Evolutionary conservation across 2,797 vertebrate genomes (phyloP), one percentile per base, ranked within the genome.

Genomic region (Halcyon smyrnensis): DNA sequence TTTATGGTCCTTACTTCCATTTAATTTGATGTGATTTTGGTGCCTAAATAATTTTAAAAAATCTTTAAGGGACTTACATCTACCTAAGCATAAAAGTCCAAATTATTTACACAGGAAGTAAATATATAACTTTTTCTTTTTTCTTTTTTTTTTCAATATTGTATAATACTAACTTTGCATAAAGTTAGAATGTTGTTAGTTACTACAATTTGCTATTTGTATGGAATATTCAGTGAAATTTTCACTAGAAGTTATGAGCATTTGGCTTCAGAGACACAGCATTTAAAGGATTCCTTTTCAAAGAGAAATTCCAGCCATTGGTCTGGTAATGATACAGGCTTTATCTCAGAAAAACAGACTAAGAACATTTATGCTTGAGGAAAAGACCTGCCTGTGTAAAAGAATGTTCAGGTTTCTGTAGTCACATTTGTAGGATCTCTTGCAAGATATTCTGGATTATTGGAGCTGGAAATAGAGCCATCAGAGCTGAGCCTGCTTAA

Each of bases 301-400:
- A 93, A 91, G 78, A 68, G 78, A 80, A 83, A 93, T 75, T 84
- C 86, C 84, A 92, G 75, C 45, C 74, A 77, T 62, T 64, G 88
- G 81, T 82, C 94, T 92, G 86, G 64, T 78, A 95, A 57, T 3
- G 68, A 92, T 95, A 90, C 2, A 84, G 78, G 24, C 56, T 89
- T 96, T 95, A 95, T 95, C 91, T 87, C 91, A 70, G 63, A 87
- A 93, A 89, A 84, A 2, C 89, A 96, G 82, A 60, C 79, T 45
- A 56, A 76, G 63, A 37, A 79, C 94, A 84, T 95, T 95, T 96
- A 94, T 85, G 91, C 50, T 89, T 62, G 81, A 92, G 90, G 78
- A 92, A 95, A 90, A 95, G 90, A 90, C 84, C 60, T 94, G 88
- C 37, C 68, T 63, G 19, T 57, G 48, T 71, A 75, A 93, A 93